phyloP scores from a whole-genome alignment of 2,113 vertebrate genomes.

The Fukomys damarensis region DNA sequence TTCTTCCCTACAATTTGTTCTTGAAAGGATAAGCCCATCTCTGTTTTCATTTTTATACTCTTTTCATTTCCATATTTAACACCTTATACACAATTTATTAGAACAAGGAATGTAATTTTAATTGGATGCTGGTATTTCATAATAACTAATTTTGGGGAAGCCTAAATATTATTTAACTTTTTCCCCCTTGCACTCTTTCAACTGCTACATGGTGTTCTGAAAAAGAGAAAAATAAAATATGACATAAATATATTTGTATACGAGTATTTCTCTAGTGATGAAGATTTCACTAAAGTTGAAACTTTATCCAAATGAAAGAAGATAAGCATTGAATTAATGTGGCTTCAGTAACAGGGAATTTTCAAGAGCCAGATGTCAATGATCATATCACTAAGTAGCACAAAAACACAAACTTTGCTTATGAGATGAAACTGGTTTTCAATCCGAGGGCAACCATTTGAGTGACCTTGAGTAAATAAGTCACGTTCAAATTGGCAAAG shows the following conservation, averaged over 20 bases:
- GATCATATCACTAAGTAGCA: background rate
- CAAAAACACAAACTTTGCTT: background rate
- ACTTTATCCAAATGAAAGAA: background rate
- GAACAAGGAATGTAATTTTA: slow-evolving; percentile 1
- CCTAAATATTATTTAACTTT: background rate
- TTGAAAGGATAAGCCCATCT: background rate
- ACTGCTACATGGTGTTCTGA: background rate
- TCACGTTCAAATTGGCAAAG: background rate
- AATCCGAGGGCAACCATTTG: background rate
- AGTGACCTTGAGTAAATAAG: background rate
- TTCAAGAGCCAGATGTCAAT: background rate
- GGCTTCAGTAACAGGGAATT: background rate
- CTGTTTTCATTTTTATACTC: slow-evolving; percentile 35
- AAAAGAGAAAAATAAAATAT: background rate
- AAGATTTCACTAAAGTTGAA: background rate
- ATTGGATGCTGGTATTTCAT: background rate
- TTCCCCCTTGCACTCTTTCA: background rate
- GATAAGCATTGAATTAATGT: background rate
- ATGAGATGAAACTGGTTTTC: background rate
- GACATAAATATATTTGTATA: background rate
- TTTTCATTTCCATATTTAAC: slow-evolving; percentile 11
- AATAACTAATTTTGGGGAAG: background rate
- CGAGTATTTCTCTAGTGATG: background rate
- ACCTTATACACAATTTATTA: background rate
- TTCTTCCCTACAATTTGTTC: background rate